Evolutionary conservation across 92 coral and sea anemone species (phyloP), one percentile per base, ranked within the genome.

Genomic region (Siderastrea siderea): DNA sequence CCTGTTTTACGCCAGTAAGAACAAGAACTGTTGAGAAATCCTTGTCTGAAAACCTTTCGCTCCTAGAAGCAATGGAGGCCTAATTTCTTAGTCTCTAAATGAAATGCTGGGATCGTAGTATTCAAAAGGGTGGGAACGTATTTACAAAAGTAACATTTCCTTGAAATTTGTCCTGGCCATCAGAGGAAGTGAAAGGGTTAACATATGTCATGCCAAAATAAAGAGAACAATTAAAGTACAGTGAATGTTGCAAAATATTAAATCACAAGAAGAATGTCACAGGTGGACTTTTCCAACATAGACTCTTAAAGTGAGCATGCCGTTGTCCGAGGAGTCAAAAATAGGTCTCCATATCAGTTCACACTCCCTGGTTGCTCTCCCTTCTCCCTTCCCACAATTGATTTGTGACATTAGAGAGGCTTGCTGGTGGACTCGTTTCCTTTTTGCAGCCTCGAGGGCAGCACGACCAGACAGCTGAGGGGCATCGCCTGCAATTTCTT

Each of bases 301-400:
- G 57, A 90, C 7, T 81, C 87, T 79, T n/a, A 86, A 50, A 19
- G 87, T 86, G 43, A 90, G 80, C 49, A 77, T 62, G 67, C 93
- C 93, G 75, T 81, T 86, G 46, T 64, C 19, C 4, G 93, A 86
- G 71, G 83, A 55, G 67, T 73, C 54, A 66, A 61, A 90, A 45
- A 86, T 59, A 26, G 93, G 93, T 48, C 87, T 43, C 93, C 93
- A 90, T 72, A 86, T 90, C 69, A 86, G 75, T 69, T 90, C 93
- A 65, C 64, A 86, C 74, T 90, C 91, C 70, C 93, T 72, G 65
- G 93, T 86, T 73, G 90, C 84, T 77, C 93, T 79, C 0, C 87
- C 90, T 45, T 80, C 62, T 69, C 87, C 87, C 19, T 72, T 61
- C 9, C 82, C 78, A 72, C 81, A 47, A 49, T 57, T 90, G 2